Base-by-base conservation (phyloP, 2,888 invertebrate species). In the Eretmocerus hayati region DNA sequence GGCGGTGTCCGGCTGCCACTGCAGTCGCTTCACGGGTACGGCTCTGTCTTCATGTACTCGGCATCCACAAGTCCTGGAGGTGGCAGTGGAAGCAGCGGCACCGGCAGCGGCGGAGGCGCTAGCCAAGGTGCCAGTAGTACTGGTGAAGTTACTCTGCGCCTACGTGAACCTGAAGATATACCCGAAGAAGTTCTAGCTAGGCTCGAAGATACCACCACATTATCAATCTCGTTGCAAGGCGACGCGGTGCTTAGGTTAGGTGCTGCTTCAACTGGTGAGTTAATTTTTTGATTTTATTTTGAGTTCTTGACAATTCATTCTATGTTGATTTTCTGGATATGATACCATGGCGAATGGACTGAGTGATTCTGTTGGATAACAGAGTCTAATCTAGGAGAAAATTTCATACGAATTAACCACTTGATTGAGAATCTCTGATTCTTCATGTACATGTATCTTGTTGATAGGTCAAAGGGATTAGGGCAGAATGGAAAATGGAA, bases 11-110 rank as follows among this genome's bases (percentile, higher is more conserved):
- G 71, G 59, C 62, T 71, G 62, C 71, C 71, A 35, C 56, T 71
- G 57, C 71, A 71, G 59, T 71, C 71, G 55, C 61, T 70, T 60
- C 70, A 71, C 66, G 71, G 71, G 59, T 71, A 70, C 64, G 70
- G 71, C 57, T 71, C 71, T 53, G 69, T 71, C 61, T 71, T 71
- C 65, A 71, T 71, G 71, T 71, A 71, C 62, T 71, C 71, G 59
- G 70, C 71, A 52, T 67, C 70, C 58, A 71, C 70, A 60, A 71
- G 71, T 58, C 69, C 70, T 40, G 70, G 69, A 42, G 64, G 68
- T 59, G 68, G 65, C 26, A 53, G 62, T 50, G 61, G 64, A 46
- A 61, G 62, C 50, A 60, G 62, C 54, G 19, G 66, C 66, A 53
- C 67, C 67, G 57, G 67, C 67, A 67, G 68, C 57, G 65, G 64